phyloP scores from a whole-genome alignment of 2,888 invertebrate genomes.

The Stratiomys singularior region DNA sequence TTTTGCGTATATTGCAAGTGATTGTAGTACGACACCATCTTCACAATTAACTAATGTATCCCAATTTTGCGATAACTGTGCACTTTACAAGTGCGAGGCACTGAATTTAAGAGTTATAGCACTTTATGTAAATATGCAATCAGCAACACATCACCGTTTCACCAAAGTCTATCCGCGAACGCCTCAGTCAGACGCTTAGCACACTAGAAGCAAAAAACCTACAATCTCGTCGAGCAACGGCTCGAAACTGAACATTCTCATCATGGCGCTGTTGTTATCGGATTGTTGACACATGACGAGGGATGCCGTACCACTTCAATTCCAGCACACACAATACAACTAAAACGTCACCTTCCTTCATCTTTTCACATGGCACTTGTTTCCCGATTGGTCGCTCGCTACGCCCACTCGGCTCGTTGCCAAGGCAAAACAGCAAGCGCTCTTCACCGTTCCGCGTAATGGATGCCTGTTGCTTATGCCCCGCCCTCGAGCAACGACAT shows the following conservation, averaged over 20 bases:
- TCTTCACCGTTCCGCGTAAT: background rate
- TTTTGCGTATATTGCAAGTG: conserved; percentile 74
- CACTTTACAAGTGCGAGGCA: conserved; percentile 7
- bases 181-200: background rate
- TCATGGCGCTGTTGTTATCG: conserved; percentile 35
- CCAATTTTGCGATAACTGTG: background rate
- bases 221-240: conserved; percentile 16
- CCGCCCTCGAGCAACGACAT: conserved; percentile 22
- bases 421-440: background rate
- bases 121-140: background rate
- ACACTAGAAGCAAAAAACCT: conserved; percentile 10
- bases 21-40: conserved; percentile 80
- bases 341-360: background rate
- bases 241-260: conserved; percentile 11
- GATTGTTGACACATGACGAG: conserved; percentile 25
- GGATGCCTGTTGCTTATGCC: conserved; percentile 38
- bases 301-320: background rate
- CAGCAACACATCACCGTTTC: conserved; percentile 10
- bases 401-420: conserved; percentile 1
- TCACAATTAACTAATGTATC: background rate
- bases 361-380: background rate
- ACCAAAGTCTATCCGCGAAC: background rate
- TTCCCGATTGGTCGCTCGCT: conserved; percentile 11
- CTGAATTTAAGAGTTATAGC: background rate
- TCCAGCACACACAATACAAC: background rate